Conservation (phyloP, 2,113 vertebrate species). For the Pelusios castaneus region DNA sequence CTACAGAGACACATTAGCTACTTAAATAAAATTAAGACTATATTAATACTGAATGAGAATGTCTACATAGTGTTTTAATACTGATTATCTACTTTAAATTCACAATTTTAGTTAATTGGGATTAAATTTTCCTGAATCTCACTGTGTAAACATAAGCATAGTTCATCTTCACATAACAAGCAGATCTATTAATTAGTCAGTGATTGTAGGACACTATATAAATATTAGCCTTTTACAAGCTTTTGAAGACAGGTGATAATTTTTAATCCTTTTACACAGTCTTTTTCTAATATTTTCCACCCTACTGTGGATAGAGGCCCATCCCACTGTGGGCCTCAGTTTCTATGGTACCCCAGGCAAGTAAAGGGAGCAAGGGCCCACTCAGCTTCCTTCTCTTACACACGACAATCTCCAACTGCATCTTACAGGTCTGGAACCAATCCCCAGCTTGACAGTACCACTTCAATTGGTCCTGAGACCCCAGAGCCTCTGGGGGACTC, state of each 20-base stretch:
- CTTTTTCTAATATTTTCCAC: neutral
- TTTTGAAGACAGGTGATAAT: neutral
- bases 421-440: neutral
- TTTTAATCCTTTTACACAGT: neutral
- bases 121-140: neutral
- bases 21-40: slow-evolving; percentile 31
- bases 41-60: neutral
- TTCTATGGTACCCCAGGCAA: neutral
- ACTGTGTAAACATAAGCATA: neutral
- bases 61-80: neutral
- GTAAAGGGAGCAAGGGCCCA: neutral
- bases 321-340: accelerated
- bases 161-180: neutral
- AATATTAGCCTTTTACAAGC: neutral
- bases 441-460: neutral
- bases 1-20: neutral
- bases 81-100: neutral
- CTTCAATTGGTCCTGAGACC: neutral
- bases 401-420: neutral
- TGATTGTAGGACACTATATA: neutral
- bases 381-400: neutral
- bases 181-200: neutral
- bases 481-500: neutral
- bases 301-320: too few species aligned
- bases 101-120: neutral